These are phyloP conservation scores for Aricia agestis DNA, from an alignment of 1,140 invertebrate species.

Conservation along the genomic window DNA sequence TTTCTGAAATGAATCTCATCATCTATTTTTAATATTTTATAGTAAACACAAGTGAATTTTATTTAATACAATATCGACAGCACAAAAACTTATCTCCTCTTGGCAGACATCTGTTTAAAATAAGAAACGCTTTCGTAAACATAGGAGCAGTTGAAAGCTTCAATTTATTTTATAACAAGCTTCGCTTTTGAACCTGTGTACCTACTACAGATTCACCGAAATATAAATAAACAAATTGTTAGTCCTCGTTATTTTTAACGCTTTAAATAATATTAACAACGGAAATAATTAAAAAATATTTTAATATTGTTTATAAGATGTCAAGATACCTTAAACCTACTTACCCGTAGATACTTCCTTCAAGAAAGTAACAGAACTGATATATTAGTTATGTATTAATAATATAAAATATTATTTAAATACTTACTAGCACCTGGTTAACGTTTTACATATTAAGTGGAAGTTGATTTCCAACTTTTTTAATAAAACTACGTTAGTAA, in stretches of 20 bases:
- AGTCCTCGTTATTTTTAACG: neutral
- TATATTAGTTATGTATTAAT: too few species aligned
- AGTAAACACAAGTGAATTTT: neutral
- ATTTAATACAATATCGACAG: constrained; percentile 4
- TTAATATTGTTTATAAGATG: too few species aligned
- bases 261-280: neutral
- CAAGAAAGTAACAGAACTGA: too few species aligned
- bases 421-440: too few species aligned
- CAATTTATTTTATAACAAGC: constrained; percentile 6
- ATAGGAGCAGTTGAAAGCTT: constrained; percentile 7
- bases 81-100: neutral
- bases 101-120: constrained; percentile 11
- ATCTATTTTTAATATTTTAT: neutral
- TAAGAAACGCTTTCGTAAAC: constrained; percentile 8
- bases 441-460: too few species aligned
- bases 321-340: too few species aligned
- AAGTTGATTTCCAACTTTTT: too few species aligned
- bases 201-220: neutral
- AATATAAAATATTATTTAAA: too few species aligned
- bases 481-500: too few species aligned
- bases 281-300: too few species aligned
- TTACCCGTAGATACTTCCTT: too few species aligned
- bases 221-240: neutral
- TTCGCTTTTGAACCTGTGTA: constrained; percentile 1
- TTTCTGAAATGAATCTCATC: neutral